A percentile compares a stretch with the other conserved stretches of the same genome.
Conservation (phyloP, 1,140 invertebrate species). For the Tetramorium simillimum region DNA sequence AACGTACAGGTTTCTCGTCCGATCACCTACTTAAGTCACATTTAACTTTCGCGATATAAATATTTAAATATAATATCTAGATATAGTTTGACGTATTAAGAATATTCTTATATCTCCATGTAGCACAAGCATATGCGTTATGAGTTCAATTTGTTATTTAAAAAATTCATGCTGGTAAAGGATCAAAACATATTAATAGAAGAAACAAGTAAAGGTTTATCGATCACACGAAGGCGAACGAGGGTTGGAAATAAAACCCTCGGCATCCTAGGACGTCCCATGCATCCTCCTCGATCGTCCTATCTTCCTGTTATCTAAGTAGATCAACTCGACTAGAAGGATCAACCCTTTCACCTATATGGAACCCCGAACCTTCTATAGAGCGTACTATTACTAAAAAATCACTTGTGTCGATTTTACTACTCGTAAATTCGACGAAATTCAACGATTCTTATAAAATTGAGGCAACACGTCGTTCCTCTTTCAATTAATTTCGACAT, state of each 20-base stretch:
- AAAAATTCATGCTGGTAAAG: background rate
- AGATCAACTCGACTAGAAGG: conserved; percentile 72
- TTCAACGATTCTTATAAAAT: background rate
- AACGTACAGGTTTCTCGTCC: too few species aligned
- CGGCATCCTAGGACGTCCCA: conserved; percentile 29
- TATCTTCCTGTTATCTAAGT: conserved; percentile 70
- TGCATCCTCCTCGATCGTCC: conserved; percentile 39
- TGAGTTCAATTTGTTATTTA: background rate
- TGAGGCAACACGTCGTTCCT: background rate
- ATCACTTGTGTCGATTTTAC: background rate
- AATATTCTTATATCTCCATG: background rate
- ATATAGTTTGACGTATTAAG: background rate
- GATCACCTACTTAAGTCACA: too few species aligned
- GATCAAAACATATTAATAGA: background rate
- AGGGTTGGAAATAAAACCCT: conserved; percentile 15
- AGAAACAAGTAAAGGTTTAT: background rate
- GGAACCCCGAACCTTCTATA: background rate
- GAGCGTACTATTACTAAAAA: background rate
- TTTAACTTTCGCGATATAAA: background rate
- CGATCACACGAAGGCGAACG: background rate
- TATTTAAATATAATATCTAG: background rate
- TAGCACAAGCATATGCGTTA: background rate
- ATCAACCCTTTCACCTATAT: conserved; percentile 60
- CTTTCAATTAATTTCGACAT: background rate
- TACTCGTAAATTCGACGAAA: background rate